Base-by-base conservation (phyloP, 2,797 vertebrate species). In the Cryptoblepharus egeriae region DNA sequence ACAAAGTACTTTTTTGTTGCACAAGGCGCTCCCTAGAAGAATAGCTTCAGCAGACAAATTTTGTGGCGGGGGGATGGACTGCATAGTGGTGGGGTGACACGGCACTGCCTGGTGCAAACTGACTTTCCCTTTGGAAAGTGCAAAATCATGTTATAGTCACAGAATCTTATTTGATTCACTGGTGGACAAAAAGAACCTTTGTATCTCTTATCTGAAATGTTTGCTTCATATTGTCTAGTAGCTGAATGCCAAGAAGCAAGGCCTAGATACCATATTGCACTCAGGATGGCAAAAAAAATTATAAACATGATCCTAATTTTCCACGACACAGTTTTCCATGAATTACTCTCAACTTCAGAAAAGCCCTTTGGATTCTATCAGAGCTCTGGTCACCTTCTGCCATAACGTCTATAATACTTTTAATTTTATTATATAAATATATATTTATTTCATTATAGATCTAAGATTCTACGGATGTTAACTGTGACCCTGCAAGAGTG, bases 61-160 rank as follows among this genome's bases (percentile, higher is more conserved):
- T 85, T 68, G 2, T 52, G 11, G 49, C 13, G 49, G 49, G 15
- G 49, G 49, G 49, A 88, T 37, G 49, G 92, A 91, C 58, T 74
- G 69, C 88, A 77, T 77, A 78, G 89, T 57, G 32, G 15, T 80
- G 55, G 80, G 78, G 90, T 88, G 83, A 86, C 0, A 35, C 81
- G 88, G 90, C 93, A 84, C 92, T 0, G 95, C 95, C 95, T 95
- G 94, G 95, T 91, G 93, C 93, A 0, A 80, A 92, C 74, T 90
- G 92, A 91, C 88, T 93, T 95, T 88, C 88, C 84, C 73, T 86
- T 82, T 87, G 74, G 61, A 91, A 93, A 90, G 90, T 84, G 91
- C 88, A 90, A 88, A 90, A 87, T 80, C 13, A 24, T 83, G 72
- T 86, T 90, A 85, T 92, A 77, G 85, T 88, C 77, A 89, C 22